Conservation (phyloP, 2,113 vertebrate genomes). For the Chelonoidis abingdonii region DNA sequence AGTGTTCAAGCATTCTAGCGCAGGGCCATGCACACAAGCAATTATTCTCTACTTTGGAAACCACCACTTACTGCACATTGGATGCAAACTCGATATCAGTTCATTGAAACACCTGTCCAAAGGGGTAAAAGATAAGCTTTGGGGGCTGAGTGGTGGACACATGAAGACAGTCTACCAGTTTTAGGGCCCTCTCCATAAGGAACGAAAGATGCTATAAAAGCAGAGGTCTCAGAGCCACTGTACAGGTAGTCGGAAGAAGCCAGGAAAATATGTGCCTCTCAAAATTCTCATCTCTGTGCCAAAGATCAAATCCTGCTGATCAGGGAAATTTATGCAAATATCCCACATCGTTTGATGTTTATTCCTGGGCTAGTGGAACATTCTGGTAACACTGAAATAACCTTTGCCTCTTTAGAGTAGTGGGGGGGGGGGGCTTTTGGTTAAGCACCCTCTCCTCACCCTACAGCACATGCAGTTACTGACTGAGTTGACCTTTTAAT, state of each 20-base stretch:
- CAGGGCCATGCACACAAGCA: not conserved
- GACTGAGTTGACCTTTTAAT: not conserved
- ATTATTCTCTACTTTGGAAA: too few relatives aligned
- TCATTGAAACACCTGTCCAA: not conserved
- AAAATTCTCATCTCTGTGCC: not conserved
- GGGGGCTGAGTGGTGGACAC: not conserved
- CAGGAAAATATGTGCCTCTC: not conserved
- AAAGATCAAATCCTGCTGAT: not conserved
- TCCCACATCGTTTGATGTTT: not conserved
- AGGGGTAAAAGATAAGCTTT: not conserved
- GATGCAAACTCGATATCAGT: not conserved
- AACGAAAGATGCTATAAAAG: not conserved
- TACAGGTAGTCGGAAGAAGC: too few relatives aligned
- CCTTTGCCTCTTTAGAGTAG: not conserved
- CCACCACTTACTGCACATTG: not conserved
- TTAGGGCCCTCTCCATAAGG: not conserved
- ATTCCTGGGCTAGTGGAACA: not conserved
- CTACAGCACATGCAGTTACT: not conserved
- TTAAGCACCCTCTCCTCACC: not conserved
- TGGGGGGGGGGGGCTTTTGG: too few relatives aligned
- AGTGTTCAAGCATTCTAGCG: not conserved
- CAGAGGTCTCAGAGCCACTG: too few relatives aligned
- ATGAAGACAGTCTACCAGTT: not conserved
- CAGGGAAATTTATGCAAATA: not conserved
- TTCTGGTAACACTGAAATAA: not conserved